Evolutionary conservation across 64 coral and sea anemone genomes (phyloP), one percentile per base, ranked within the genome.

Genomic region (Montipora capricornis): DNA sequence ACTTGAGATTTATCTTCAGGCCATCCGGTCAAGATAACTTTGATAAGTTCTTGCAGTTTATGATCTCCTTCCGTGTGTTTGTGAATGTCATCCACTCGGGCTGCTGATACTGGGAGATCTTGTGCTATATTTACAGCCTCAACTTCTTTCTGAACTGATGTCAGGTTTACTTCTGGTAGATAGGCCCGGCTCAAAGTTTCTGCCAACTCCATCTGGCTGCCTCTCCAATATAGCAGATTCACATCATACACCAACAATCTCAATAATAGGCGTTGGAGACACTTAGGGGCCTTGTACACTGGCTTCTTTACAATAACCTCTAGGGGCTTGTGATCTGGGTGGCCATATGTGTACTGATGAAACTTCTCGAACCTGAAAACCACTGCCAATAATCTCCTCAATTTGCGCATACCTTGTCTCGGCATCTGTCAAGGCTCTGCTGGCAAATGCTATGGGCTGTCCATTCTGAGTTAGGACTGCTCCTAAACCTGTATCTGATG

Each of bases 401-500:
- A 89, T 89, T 24, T 89, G 73, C 7, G 26, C 60, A 67, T 90
- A 90, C 2, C 15, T 26, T 10, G 20, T 62, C 52, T 89, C 53
- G 4, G 52, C 4, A 17, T 77, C 87, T 0, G 76, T 79, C 55
- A 90, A 50, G 4, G 57, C 14, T 1, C 22, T 13, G 10, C 44
- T 79, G 0, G 75, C 87, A 57, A 55, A 89, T 7, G 73, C 71
- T 19, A 89, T 29, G 14, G 50, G 87, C 47, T 89, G 87, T 20
- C 51, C 74, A 2, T 78, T 57, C 68, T 89, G 87, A 5, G 19
- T 15, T 6, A 78, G 74, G 52, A 60, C 51, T 8, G 90, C 80
- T 24, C 90, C 90, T 5, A 92, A 37, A 15, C 90, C 90, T 5
- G 6, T 75, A 4, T 82, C 67, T 9, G 90, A 91, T 2, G 79